Evolutionary conservation across 1,140 invertebrate genomes (phyloP), one percentile per base, ranked within the genome.

Genomic region (Thaumatotibia leucotreta): DNA sequence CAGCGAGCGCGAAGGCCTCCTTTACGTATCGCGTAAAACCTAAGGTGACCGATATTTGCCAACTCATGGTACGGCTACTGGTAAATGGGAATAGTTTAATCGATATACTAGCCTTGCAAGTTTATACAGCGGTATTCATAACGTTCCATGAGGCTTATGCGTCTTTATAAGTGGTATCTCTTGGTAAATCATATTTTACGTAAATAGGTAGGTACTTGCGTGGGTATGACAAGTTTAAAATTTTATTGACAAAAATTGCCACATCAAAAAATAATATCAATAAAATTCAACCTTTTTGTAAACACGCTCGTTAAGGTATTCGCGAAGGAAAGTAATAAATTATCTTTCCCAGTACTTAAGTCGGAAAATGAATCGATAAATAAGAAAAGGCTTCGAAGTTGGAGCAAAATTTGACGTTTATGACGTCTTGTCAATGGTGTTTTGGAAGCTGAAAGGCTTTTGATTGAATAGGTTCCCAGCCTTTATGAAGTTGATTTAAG

Each of bases 381-480:
- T 27, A 58, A 58, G 23, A 14, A 58, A 58, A 29, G 10, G 23
- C n/a, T 58, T 29, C n/a, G 8, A 27, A 58, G 52, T 58, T 58
- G 23, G 8, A 24, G 11, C 52, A n/a, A 54, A 54, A 24, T 54
- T 54, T 27, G 23, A 58, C 39, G 39, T 49, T 49, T 49, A 49
- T 49, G 39, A 49, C 52, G 24, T 58, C 52, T 58, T 27, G 24
- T 58, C 27, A 58, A 58, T 58, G 27, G 24, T 52, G 50, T 52
- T 52, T 24, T 9, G 31, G 52, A 14, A 58, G 39, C 20, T 14
- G 24, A 58, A 58, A 14, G 6, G 27, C 27, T 1, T 27, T 58
- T 14, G 39, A 49, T 49, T 58, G 27, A 58, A 27, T 27, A 14
- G 52, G 39, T 9, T 39, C 35, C 4, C n/a, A n/a, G n/a, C n/a